Evolutionary conservation across 2,888 invertebrate species (phyloP), one percentile per base, ranked within the genome.

Genomic region (Meteorus colon): DNA sequence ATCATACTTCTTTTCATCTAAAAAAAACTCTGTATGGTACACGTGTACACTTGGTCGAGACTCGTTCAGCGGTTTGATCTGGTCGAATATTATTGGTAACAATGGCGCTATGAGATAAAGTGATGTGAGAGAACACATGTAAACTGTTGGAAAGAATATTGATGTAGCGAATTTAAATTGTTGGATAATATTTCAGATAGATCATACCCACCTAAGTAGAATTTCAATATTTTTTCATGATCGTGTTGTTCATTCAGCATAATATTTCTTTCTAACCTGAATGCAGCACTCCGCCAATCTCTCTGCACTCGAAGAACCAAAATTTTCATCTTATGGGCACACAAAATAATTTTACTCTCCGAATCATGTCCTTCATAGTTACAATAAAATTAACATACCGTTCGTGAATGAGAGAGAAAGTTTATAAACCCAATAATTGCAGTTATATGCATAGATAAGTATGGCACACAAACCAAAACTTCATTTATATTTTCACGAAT

Each of bases 1-100:
- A 29, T 27, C 60, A 69, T 76, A 48, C 31, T 76, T 73, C 14
- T 68, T 51, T 6, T 37, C 41, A 62, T 76, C 73, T 5, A 76
- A n/a, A 31, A 76, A 76, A 31, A 68, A 76, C 45, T 76, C 76
- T 1, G 67, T 41, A 5, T 55, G 72, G 37, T 73, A 76, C 0
- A 68, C 27, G 0, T 41, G 2, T n/a, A 76, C 4, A 27, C 16
- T 37, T 12, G 72, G 76, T 14, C 76, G 45, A 37, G 73, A 51
- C 8, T 67, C 67, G 27, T 76, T 73, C 29, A 67, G 19, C 19
- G 75, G 75, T 37, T 31, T 1, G 5, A 75, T 16, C 14, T 37
- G 6, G 27, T 75, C 69, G 29, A 75, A 19, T 5, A 70, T 51
- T 70, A 70, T 75, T n/a, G 69, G 69, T 31, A 63, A 37, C 29